These are phyloP conservation scores for Caloenas nicobarica DNA, from an alignment of 2,113 vertebrate species.

Conservation along the genomic window DNA sequence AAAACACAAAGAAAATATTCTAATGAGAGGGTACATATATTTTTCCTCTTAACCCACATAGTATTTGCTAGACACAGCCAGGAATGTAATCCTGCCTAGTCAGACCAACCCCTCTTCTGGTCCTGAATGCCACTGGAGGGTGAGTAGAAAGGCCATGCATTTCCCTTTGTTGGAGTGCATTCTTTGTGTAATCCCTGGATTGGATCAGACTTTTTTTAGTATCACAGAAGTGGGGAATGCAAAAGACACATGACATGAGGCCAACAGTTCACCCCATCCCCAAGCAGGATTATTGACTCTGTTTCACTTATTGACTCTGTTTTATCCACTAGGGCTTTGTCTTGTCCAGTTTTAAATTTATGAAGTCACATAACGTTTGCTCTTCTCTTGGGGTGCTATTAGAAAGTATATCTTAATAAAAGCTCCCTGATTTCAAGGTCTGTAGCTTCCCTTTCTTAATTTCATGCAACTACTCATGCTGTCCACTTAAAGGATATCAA, in stretches of 20 bases:
- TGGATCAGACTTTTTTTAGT: conserved; percentile 22
- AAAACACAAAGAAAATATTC: neutral
- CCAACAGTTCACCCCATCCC: conserved; percentile 11
- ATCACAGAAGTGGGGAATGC: conserved; percentile 10
- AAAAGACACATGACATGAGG: conserved; percentile 30
- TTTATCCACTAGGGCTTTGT: neutral
- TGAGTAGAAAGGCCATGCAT: conserved; percentile 13
- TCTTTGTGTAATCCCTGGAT: conserved; percentile 50
- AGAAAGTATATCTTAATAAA: neutral
- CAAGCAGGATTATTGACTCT: neutral
- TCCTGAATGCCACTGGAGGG: neutral
- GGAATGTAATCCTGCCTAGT: conserved; percentile 21
- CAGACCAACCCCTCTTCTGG: neutral
- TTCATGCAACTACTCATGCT: neutral
- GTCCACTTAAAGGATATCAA: neutral
- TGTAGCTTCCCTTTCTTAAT: neutral
- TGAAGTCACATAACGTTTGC: neutral
- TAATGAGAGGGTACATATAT: neutral
- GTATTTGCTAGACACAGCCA: neutral
- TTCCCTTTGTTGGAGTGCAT: conserved; percentile 54
- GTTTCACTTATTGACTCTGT: neutral
- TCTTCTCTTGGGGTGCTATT: neutral
- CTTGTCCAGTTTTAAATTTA: neutral
- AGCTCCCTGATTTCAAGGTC: neutral
- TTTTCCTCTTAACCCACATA: neutral